phyloP scores from a whole-genome alignment of 2,888 invertebrate genomes.

The Cremastinae sp. region DNA sequence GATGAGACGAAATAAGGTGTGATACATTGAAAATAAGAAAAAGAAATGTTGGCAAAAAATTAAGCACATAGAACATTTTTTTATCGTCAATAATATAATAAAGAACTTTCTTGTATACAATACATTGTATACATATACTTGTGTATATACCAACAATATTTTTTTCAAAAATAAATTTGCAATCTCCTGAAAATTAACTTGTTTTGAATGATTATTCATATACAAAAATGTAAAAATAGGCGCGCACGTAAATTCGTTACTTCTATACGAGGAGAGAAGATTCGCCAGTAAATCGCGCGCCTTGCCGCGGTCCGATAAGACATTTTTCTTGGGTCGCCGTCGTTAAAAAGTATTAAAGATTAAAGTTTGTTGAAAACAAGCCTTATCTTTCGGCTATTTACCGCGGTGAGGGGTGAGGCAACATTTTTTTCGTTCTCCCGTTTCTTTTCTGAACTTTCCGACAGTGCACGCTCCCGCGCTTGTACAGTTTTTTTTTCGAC shows the following conservation, averaged over 20 bases:
- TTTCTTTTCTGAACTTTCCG: constrained; percentile 7
- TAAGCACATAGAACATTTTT: no score
- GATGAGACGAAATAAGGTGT: no score
- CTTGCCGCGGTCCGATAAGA: constrained; percentile 60
- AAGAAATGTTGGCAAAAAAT: no score
- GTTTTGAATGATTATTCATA: no score
- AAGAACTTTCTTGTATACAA: no score
- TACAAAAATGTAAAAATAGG: no score
- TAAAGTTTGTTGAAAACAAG: constrained; percentile 74
- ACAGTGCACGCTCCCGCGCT: background rate
- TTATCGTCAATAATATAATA: no score
- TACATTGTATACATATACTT: background rate
- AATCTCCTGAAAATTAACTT: background rate
- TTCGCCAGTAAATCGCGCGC: constrained; percentile 14
- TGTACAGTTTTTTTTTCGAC: background rate
- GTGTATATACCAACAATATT: background rate
- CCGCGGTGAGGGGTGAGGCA: constrained; percentile 49
- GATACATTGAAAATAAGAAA: no score
- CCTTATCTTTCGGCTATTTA: constrained; percentile 68
- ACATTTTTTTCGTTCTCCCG: constrained; percentile 18
- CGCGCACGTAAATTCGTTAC: background rate
- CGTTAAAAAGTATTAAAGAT: constrained; percentile 68
- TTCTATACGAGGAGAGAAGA: constrained; percentile 29
- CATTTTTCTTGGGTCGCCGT: constrained; percentile 66
- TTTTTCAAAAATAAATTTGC: no score